A percentile compares a stretch with the other conserved stretches of the same genome.
phyloP scores from a whole-genome alignment of 92 coral and sea anemone species.

The Siderastrea radians region DNA sequence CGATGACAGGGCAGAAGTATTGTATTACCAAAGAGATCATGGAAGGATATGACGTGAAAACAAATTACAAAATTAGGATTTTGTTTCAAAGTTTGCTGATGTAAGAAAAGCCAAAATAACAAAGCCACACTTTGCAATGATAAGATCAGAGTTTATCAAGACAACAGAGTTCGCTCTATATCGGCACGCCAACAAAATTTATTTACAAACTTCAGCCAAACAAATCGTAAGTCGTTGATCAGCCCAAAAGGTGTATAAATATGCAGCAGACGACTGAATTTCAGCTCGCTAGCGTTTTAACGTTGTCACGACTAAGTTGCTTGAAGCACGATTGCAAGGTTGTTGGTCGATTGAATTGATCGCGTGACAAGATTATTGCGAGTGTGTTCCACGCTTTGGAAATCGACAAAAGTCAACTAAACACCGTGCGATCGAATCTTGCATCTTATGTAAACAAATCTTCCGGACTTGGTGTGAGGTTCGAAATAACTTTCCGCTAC shows the following conservation, averaged over 20 bases:
- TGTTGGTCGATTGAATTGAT: slow-evolving; percentile 7
- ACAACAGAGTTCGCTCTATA: slow-evolving; percentile 1
- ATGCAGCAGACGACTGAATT: slow-evolving; percentile 11
- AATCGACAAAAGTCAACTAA: slow-evolving; percentile 28
- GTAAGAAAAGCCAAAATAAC: slow-evolving; percentile 13
- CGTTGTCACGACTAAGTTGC: not conserved
- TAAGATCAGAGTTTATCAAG: slow-evolving; percentile 28
- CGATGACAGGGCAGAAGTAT: slow-evolving; percentile 11
- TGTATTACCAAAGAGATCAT: not conserved
- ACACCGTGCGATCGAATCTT: slow-evolving; percentile 48
- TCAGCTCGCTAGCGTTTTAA: not conserved
- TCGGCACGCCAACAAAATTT: slow-evolving; percentile 22
- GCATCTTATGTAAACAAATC: slow-evolving; percentile 52
- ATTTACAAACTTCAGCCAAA: slow-evolving; percentile 51
- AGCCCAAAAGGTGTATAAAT: slow-evolving; percentile 17
- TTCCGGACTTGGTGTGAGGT: slow-evolving; percentile 34
- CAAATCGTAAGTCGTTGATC: slow-evolving; percentile 30
- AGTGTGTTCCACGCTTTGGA: slow-evolving; percentile 19
- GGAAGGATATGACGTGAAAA: not conserved
- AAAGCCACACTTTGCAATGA: not conserved
- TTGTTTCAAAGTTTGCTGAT: slow-evolving; percentile 9
- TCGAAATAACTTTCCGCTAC: slow-evolving; percentile 24
- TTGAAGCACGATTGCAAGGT: not conserved
- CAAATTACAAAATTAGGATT: not conserved
- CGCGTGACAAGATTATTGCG: slow-evolving; percentile 34